Base-by-base conservation (phyloP, 2,888 invertebrate genomes). In the Nesidiocoris tenuis region DNA sequence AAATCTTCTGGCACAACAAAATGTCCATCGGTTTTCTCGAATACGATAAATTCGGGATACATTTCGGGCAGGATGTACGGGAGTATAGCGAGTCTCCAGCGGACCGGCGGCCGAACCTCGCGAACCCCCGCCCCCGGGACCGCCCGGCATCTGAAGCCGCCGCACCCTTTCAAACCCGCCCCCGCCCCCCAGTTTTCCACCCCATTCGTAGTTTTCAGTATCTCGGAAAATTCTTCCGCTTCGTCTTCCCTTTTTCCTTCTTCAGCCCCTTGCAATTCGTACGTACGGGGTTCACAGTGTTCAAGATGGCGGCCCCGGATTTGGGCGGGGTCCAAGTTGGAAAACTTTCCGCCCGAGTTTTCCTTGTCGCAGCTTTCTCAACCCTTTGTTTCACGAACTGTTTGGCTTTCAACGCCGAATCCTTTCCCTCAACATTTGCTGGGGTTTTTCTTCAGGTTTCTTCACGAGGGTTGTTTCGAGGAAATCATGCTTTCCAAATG, bases 341-440 rank as follows among this genome's bases (percentile, higher is more conserved):
- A 39, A 39, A 39, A 39, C 39, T 39, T 39, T 39, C 39, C 39
- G 3, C 39, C 39, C 39, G 12, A 39, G 39, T 39, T 39, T 39
- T 39, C 39, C 39, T 39, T 12, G 39, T 12, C 72, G 61, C 61
- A 21, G 61, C 72, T 72, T 70, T 70, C 70, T 61, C 72, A 63
- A 72, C 72, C 72, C 63, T 72, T 71, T 72, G 72, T 72, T 72
- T 72, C 72, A 39, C 39, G n/a, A n/a, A n/a, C n/a, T n/a, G n/a
- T n/a, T n/a, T n/a, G n/a, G n/a, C n/a, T n/a, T n/a, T n/a, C n/a
- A n/a, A n/a, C n/a, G n/a, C n/a, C n/a, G n/a, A n/a, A n/a, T n/a
- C n/a, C n/a, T n/a, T n/a, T n/a, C n/a, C n/a, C n/a, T n/a, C n/a
- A n/a, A n/a, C n/a, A n/a, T n/a, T n/a, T n/a, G n/a, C n/a, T n/a